Percentiles rank a stretch among this genome's conserved stretches.
Conservation (phyloP, 2,797 vertebrate species). For the Mareca penelope region DNA sequence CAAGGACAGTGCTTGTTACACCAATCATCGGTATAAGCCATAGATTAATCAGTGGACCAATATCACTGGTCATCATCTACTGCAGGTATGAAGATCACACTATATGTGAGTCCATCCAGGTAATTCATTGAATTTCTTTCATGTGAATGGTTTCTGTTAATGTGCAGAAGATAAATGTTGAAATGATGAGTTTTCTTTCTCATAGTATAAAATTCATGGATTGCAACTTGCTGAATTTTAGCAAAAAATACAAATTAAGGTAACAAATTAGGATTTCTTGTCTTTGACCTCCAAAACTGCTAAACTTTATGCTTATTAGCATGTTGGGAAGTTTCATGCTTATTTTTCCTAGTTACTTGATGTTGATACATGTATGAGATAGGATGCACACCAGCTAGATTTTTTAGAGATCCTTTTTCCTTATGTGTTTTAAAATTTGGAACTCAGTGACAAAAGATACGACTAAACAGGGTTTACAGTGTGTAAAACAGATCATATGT, state of each 20-base stretch:
- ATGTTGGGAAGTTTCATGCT: background rate
- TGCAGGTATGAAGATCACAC: slow-evolving; percentile 1
- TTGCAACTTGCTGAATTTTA: background rate
- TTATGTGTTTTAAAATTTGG: background rate
- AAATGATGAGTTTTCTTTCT: background rate
- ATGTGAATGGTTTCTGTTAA: background rate
- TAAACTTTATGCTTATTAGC: background rate
- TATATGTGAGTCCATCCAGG: background rate
- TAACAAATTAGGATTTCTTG: background rate
- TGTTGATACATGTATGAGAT: background rate
- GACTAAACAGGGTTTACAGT: background rate
- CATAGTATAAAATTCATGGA: background rate
- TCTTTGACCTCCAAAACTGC: background rate
- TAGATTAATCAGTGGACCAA: background rate
- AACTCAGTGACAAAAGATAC: background rate
- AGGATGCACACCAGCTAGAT: background rate
- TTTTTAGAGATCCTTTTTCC: background rate
- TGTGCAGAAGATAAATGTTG: background rate
- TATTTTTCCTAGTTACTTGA: background rate
- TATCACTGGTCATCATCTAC: background rate
- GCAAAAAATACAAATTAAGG: background rate
- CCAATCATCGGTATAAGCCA: background rate
- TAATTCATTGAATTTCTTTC: slow-evolving; percentile 19
- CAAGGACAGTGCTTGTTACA: background rate
- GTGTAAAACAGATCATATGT: background rate